Conservation (phyloP, 2,797 vertebrate genomes). For the Picus viridis region DNA sequence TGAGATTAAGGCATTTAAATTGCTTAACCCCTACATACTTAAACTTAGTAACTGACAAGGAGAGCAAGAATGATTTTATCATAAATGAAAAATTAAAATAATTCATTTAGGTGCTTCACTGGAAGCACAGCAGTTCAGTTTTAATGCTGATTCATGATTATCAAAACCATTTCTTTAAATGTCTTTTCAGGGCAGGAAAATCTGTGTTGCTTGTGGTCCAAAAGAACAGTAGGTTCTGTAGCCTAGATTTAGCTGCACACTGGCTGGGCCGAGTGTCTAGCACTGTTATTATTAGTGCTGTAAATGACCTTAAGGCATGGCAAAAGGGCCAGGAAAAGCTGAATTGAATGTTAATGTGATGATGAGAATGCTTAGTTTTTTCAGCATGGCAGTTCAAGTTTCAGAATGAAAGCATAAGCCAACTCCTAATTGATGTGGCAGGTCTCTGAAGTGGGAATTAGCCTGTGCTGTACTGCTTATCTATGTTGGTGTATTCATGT, state of each 20-base stretch:
- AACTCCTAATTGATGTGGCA: constrained; percentile 39
- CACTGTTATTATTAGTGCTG: constrained; percentile 23
- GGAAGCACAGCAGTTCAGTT: background rate
- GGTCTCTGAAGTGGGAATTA: constrained; percentile 55
- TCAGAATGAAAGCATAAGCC: constrained; percentile 46
- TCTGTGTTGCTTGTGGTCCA: background rate
- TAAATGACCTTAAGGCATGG: constrained; percentile 47
- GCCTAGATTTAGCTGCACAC: background rate
- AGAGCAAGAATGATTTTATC: background rate
- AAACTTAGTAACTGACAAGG: background rate
- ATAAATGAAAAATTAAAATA: background rate
- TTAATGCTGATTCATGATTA: background rate
- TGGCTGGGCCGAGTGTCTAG: background rate
- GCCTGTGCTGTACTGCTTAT: background rate
- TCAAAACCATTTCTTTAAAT: background rate
- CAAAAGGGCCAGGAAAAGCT: constrained; percentile 8
- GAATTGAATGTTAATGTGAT: constrained; percentile 23
- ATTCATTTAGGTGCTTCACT: background rate
- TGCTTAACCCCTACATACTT: background rate
- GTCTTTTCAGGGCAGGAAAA: background rate
- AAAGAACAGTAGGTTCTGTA: background rate
- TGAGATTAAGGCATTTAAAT: constrained; percentile 21
- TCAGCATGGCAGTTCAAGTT: background rate
- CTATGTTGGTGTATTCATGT: background rate
- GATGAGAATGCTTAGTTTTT: constrained; percentile 47